These are phyloP conservation scores for Ceryle rudis DNA, from an alignment of 2,797 vertebrate genomes.

Conservation along the genomic window DNA sequence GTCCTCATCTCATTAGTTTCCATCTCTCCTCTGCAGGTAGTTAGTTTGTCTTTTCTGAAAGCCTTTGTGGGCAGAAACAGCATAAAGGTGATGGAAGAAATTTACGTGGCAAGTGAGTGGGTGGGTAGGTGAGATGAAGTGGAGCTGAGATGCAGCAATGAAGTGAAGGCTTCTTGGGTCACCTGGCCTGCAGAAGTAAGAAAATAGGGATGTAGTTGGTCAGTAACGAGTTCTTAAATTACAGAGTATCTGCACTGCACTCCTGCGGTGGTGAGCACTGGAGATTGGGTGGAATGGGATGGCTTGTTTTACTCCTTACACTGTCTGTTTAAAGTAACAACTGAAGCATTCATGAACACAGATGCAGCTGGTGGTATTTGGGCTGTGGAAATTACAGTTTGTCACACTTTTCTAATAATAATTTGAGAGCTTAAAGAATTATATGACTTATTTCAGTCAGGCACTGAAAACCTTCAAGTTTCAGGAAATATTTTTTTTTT, in stretches of 20 bases:
- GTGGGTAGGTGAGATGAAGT: background rate
- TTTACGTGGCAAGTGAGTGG: background rate
- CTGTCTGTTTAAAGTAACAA: background rate
- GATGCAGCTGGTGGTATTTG: conserved; percentile 19
- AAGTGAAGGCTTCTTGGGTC: background rate
- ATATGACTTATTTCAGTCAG: background rate
- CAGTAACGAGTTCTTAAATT: background rate
- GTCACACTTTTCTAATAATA: background rate
- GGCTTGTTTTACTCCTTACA: background rate
- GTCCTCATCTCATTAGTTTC: background rate
- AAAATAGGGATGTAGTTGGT: background rate
- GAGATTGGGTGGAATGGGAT: background rate
- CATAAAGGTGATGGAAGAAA: background rate
- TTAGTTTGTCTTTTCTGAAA: background rate
- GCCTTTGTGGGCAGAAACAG: background rate
- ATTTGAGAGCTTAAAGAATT: conserved; percentile 1
- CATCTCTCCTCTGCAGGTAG: background rate
- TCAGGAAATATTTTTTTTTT: background rate
- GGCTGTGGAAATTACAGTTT: background rate
- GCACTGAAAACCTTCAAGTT: background rate
- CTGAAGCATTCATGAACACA: background rate
- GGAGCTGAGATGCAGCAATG: background rate
- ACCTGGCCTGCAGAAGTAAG: background rate
- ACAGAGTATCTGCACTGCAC: background rate
- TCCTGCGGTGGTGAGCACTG: background rate